A percentile compares a stretch with the other conserved stretches of the same genome.
Evolutionary conservation across 1,140 invertebrate genomes (phyloP).

Genomic region (Drosophila rufa): DNA sequence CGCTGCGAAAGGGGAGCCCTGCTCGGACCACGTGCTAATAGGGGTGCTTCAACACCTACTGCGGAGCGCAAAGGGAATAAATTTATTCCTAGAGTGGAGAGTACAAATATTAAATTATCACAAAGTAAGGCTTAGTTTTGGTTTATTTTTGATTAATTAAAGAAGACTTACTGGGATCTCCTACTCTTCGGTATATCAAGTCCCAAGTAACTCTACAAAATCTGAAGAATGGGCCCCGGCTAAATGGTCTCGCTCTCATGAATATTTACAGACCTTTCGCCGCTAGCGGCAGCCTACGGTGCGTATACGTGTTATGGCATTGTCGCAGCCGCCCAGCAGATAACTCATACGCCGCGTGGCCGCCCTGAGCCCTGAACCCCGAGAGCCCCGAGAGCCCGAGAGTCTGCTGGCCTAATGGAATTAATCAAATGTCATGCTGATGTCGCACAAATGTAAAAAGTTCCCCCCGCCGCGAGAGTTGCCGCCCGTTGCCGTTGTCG

Average conservation of each 20-base stretch:
- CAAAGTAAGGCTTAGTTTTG: neutral
- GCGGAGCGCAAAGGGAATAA: too few species aligned
- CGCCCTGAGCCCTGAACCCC: constrained; percentile 23
- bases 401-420: constrained; percentile 50
- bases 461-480: constrained; percentile 20
- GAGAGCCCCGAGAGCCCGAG: neutral
- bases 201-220: neutral
- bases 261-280: constrained; percentile 4
- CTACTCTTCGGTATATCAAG: too few species aligned
- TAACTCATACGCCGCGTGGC: constrained; percentile 37
- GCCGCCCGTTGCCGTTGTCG: neutral
- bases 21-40: neutral
- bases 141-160: neutral
- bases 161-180: too few species aligned
- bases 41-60: neutral
- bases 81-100: too few species aligned
- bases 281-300: neutral
- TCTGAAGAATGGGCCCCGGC: neutral
- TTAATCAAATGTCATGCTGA: constrained; percentile 72
- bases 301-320: constrained; percentile 28
- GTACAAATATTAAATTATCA: neutral
- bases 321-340: neutral
- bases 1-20: neutral
- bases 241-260: neutral
- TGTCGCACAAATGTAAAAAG: constrained; percentile 53